Base-by-base conservation (phyloP, 2,113 vertebrate genomes). In the Labrus mixtus region DNA sequence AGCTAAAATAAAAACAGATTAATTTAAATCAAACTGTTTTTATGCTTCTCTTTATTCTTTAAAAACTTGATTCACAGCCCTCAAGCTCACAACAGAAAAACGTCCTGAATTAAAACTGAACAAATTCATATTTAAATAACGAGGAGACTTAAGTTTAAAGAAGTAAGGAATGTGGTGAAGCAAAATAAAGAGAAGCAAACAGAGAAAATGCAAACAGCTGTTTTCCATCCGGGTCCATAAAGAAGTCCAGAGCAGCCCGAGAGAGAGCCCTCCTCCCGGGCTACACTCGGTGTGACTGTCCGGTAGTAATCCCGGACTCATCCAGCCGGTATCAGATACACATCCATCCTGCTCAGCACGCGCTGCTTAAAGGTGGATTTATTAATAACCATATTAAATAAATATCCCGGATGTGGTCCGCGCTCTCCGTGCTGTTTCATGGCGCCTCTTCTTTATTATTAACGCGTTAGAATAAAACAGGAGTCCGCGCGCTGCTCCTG, bases 381-480 rank as follows among this genome's bases (percentile, higher is more conserved):
- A 33, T 63, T 39, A 15, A 3, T 63, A 5, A 65, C 83, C 87
- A 59, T 51, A 65, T 62, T 12, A 54, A 68, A 70, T n/a, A 0
- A n/a, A 25, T 43, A 20, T 81, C 72, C 73, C 15, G 3, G 25
- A 17, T n/a, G 10, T 22, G 57, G 74, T 39, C 37, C 41, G 51
- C 20, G 57, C 37, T 60, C 59, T 64, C 78, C 85, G 83, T 84
- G 83, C 57, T 43, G 71, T 53, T 93, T 89, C 89, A 85, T 85
- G 78, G 74, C n/a, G 79, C 89, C 90, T 92, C 90, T 92, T 69
- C 23, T 37, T 19, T 95, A 93, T 76, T 82, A 83, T 95, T 95
- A 94, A 95, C 91, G 94, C 39, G 91, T 57, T 92, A 87, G 81
- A 95, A 95, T 95, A 94, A 95, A 96, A 95, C 94, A 86, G 93